These are phyloP conservation scores for Rotaria magnacalcarata DNA, from an alignment of 2,888 invertebrate genomes.

Conservation along the genomic window DNA sequence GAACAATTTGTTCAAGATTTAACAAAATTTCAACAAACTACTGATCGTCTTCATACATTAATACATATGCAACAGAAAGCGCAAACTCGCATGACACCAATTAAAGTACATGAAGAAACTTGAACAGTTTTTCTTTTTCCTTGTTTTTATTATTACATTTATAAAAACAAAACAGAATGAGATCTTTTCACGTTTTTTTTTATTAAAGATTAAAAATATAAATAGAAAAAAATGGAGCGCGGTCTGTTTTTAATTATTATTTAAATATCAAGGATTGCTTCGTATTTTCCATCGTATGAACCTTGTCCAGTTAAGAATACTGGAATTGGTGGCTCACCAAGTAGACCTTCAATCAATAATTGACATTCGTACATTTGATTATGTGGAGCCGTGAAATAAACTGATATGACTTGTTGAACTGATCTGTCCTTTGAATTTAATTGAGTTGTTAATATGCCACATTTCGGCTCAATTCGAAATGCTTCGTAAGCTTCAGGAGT, in stretches of 20 bases:
- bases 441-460: not conserved
- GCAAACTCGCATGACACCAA: not conserved
- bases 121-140: no score
- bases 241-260: no score
- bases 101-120: no score
- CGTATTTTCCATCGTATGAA: conserved; percentile 16
- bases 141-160: no score
- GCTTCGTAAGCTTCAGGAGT: conserved; percentile 2
- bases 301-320: not conserved
- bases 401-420: not conserved
- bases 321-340: not conserved
- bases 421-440: not conserved
- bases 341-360: not conserved
- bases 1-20: not conserved
- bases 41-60: not conserved
- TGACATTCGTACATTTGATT: not conserved
- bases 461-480: conserved; percentile 21
- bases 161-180: no score
- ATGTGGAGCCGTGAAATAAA: conserved; percentile 9
- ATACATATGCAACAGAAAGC: not conserved
- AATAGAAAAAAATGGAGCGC: no score
- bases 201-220: no score
- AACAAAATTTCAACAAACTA: not conserved
- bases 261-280: conserved; percentile 30
- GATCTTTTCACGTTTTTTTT: no score